Percentiles rank a stretch among this genome's conserved stretches.
These are phyloP conservation scores for Antedon mediterranea DNA, from an alignment of 53 echinoderm and acorn worm genomes.

Conservation along the genomic window DNA sequence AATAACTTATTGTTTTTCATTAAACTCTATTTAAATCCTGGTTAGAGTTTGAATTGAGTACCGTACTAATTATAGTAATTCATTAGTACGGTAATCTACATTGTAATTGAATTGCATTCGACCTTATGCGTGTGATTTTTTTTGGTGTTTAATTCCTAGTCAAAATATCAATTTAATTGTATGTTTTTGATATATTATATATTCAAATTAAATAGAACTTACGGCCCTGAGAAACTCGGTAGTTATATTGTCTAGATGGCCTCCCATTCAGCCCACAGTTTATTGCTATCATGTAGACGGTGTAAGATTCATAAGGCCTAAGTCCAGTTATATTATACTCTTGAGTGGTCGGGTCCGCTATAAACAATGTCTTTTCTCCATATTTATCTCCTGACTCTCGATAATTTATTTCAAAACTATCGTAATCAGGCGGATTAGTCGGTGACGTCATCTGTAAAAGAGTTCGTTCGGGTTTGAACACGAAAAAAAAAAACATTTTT, in stretches of 20 bases:
- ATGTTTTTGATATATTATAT: no score
- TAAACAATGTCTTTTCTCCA: not conserved
- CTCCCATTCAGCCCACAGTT: not conserved
- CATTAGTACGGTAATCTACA: no score
- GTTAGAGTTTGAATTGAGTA: no score
- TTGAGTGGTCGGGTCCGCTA: not conserved
- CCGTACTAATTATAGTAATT: no score
- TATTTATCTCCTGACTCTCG: not conserved
- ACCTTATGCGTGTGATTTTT: no score
- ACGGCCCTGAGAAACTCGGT: not conserved
- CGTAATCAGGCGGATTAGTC: not conserved
- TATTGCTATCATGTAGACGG: not conserved
- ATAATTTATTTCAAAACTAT: not conserved
- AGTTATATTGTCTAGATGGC: not conserved
- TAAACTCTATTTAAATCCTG: no score
- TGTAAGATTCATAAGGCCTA: not conserved
- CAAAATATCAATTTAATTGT: no score
- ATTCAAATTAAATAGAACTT: not conserved
- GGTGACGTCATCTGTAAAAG: not conserved
- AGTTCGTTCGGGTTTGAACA: no score
- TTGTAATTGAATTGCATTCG: no score
- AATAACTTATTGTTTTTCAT: no score
- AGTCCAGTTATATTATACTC: not conserved
- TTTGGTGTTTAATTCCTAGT: no score
- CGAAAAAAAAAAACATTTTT: no score